Evolutionary conservation across 2,113 vertebrate genomes (phyloP), one percentile per base, ranked within the genome.

Genomic region (Colossoma macropomum): DNA sequence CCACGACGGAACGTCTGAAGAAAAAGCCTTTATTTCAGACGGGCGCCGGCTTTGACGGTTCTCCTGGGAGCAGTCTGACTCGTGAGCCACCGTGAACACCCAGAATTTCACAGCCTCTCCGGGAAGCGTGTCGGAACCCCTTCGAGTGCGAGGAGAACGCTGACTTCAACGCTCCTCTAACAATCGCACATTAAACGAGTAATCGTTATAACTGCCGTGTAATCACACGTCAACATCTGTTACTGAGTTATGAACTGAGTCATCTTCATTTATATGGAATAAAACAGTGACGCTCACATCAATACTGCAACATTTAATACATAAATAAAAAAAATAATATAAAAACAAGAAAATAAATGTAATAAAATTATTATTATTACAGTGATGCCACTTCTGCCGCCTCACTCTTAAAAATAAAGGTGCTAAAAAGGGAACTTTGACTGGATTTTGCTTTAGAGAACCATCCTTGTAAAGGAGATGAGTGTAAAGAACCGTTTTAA

Each of bases 101-200:
- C 50, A 19, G 50, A 56, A 54, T 87, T 89, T 90, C 77, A 81
- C 77, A 89, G 84, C 82, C 90, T 38, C 21, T 79, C 79, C 79
- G 73, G 19, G 83, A 87, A 65, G 69, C 54, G 19, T 48, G 4
- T 72, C 13, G 52, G 59, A 48, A 38, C 45, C 48, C 30, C 25
- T 15, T 17, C 13, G 48, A 48, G 81, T 50, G 41, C 30, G 30
- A 84, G 27, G 60, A 23, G 74, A 48, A 77, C 41, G 32, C 48
- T 68, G 32, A 30, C 23, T 86, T 77, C 75, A 84, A 52, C 15
- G 62, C 60, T 81, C 71, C 19, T 75, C 8, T 71, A 75, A 79
- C 72, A 66, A 73, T 21, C 16, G 21, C 56, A 52, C 23, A 38
- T 69, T 66, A 62, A 84, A 79, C 62, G 59, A 69, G 56, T 38